Percentiles rank a stretch among this genome's conserved stretches.
phyloP scores from a whole-genome alignment of 2,113 vertebrate genomes.

The Sorex araneus region DNA sequence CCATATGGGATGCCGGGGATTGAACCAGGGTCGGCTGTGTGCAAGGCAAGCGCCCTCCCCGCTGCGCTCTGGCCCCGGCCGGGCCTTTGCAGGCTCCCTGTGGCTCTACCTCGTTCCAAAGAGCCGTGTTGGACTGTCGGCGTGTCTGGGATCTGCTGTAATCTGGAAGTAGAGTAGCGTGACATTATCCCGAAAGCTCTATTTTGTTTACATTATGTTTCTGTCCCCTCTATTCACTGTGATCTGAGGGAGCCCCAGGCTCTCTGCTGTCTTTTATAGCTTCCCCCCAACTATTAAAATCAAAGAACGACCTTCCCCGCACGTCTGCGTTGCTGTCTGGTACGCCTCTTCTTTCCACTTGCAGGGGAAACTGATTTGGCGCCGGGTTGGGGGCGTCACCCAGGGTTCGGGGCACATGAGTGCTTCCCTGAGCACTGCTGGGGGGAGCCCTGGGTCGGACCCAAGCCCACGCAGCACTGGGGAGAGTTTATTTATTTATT shows the following conservation, averaged over 20 bases:
- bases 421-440: no score
- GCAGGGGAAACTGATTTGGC: neutral
- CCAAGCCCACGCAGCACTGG: no score
- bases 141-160: neutral
- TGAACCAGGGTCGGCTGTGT: no score
- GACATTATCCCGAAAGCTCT: neutral
- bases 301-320: neutral
- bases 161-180: neutral
- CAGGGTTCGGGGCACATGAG: no score
- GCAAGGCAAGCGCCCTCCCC: no score
- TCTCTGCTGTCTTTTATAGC: conserved; percentile 72
- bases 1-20: no score
- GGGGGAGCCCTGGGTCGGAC: no score
- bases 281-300: conserved; percentile 69
- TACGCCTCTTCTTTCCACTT: neutral
- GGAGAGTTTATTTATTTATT: no score
- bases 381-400: no score
- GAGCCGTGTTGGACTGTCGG: neutral
- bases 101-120: neutral
- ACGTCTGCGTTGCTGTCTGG: neutral
- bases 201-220: conserved; percentile 60
- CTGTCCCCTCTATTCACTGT: conserved; percentile 8
- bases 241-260: neutral
- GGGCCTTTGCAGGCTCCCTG: neutral
- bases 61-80: neutral